Percentiles rank a stretch among this genome's conserved stretches.
Conservation (phyloP, 2,797 vertebrate genomes). For the Siniperca obscura region DNA sequence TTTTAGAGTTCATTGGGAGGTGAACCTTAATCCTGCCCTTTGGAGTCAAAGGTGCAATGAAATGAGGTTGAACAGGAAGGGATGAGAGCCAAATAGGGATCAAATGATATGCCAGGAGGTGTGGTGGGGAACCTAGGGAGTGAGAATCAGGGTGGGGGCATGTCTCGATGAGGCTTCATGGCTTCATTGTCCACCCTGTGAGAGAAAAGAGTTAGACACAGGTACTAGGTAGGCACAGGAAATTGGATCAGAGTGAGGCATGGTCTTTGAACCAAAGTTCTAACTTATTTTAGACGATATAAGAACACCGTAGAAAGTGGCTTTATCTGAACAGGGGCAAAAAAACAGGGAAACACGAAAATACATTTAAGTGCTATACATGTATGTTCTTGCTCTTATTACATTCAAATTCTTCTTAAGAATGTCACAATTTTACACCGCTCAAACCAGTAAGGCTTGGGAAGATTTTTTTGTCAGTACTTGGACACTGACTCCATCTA, state of each 20-base stretch:
- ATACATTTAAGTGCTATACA: not conserved
- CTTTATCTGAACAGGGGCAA: not conserved
- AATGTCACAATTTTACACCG: not conserved
- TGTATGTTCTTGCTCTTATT: not conserved
- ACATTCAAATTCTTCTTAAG: not conserved
- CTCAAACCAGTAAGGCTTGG: not conserved
- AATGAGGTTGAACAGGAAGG: not conserved
- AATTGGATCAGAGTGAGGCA: not conserved
- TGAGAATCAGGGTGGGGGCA: not conserved
- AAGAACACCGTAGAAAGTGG: not conserved
- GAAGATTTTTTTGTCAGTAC: not conserved
- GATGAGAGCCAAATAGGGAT: not conserved
- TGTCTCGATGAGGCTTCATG: not conserved
- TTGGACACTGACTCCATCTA: not conserved
- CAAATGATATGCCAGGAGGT: slow-evolving; percentile 2
- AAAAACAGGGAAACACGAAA: not conserved
- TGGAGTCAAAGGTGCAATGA: not conserved
- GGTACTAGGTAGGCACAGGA: not conserved
- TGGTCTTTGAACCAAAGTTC: not conserved
- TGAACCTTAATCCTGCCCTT: slow-evolving; percentile 4
- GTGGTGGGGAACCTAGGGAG: not conserved
- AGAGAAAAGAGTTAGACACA: not conserved
- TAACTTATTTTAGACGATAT: not conserved
- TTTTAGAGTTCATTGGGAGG: not conserved
- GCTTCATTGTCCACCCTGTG: not conserved